Evolutionary conservation across 2,113 vertebrate species (phyloP), one percentile per base, ranked within the genome.

Genomic region (Thunnus maccoyii): DNA sequence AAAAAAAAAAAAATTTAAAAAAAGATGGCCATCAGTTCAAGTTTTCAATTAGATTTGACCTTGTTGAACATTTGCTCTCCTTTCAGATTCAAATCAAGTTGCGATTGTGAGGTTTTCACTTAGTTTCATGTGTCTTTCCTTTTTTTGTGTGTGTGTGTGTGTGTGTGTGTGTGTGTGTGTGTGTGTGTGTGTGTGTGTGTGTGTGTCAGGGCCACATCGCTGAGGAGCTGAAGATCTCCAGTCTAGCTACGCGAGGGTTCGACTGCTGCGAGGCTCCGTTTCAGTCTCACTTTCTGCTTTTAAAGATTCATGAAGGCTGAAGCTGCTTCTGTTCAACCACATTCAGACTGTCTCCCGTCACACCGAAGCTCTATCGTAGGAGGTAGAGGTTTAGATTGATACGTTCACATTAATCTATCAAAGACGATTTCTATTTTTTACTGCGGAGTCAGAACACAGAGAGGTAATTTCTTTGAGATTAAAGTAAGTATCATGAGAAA

Each of bases 11-110:
- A 46, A 3, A 22, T 22, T 22, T 1, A 22, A 30, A 13, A 54
- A 73, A 75, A 75, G 22, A 41, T 69, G 51, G 58, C 71, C n/a
- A 57, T 75, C 47, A 61, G 48, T 61, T 66, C 50, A 36, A 41
- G 36, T 41, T 82, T 87, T 65, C 81, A 83, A 72, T 82, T 81
- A 86, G 41, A 16, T 50, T 9, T 67, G 87, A 88, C 88, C 86
- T 90, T 66, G 80, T 46, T 65, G 62, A 82, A 61, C 80, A 30
- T 54, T 68, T 61, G 18, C 61, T 25, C 70, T 72, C 27, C 72
- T 78, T 68, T 78, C 78, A 68, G 54, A 1, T 36, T 69, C 48
- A 73, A 58, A 82, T 75, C 6, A 62, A 74, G 58, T 54, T 56
- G 32, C 0, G 8, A 20, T 20, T 52, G 22, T 55, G 76, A 72